Evolutionary conservation across 1,140 invertebrate species (phyloP), one percentile per base, ranked within the genome.

Genomic region (Drosophila truncata): DNA sequence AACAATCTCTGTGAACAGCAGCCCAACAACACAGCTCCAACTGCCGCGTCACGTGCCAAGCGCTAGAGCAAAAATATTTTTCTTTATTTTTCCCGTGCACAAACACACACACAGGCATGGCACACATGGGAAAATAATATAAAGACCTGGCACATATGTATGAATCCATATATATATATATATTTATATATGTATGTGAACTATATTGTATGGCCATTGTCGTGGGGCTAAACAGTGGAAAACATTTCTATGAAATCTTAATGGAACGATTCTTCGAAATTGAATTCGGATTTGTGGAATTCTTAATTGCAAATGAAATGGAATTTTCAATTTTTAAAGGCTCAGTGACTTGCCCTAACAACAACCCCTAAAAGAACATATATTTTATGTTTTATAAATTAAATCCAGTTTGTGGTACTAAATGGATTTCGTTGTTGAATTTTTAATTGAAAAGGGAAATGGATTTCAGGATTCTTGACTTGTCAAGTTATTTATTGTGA

Each of bases 51-150:
- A 86, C 84, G 83, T 88, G 80, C 83, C 63, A 64, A 82, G 80
- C 80, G 80, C 84, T 80, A 83, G 84, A 88, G 80, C 64, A 86
- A 83, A 86, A 86, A 73, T 86, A 86, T 73, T 72, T 72, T 72
- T n/a, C 52, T 44, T 54, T 63, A 75, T 70, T 64, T 75, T 82
- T 71, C 66, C 47, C 23, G 18, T 58, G 39, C 47, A 78, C 47
- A 62, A 59, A 63, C 49, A 70, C 44, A 44, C n/a, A 8, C 27
- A 29, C 9, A 11, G 11, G 37, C 49, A 55, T 25, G 14, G 42
- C 37, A 46, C 41, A 60, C 27, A 44, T 52, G 63, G 55, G 67
- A 62, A 27, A 42, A 49, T 58, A 54, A 58, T 39, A 61, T 77
- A 76, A 50, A 60, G 52, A 77, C 54, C 31, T 54, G 46, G 59